Base-by-base conservation (phyloP, 2,797 vertebrate genomes). In the Molothrus ater region DNA sequence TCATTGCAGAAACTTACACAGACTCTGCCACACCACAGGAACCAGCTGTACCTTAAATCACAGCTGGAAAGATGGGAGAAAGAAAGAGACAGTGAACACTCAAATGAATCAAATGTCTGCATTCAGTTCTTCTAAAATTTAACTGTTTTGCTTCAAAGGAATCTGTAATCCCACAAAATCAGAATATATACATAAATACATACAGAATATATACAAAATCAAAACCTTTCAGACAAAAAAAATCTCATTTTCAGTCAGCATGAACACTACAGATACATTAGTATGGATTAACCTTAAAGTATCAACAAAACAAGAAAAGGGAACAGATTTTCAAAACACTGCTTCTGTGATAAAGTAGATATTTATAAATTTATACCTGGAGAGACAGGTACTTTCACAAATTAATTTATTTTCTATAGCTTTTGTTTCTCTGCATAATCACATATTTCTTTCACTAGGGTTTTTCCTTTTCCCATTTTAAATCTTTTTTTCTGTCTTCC, bases 81-180 rank as follows among this genome's bases (percentile, higher is more conserved):
- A 26, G 36, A 11, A 66, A 43, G 38, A 42, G 5, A 9, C 0
- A 32, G 18, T 19, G 12, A 68, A 32, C 1, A 1, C 7, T 28
- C 11, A 43, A 32, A 17, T 26, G 36, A 59, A 50, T 43, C 32
- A 32, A 74, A 19, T 36, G 45, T 32, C 38, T 51, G 53, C 28
- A 16, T 22, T 28, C 36, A 22, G 8, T 22, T 36, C 24, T 59
- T 51, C 45, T 43, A 34, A 68, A 43, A 60, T 51, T 4, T 28
- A 15, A 51, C 32, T 59, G 13, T 22, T 66, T 43, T 51, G 47
- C 63, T 36, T 51, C 53, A 51, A 85, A 85, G 28, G 53, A 36
- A 59, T 21, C 17, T 22, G 22, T 28, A 59, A 19, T 45, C 12
- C 36, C 32, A 51, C 28, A 28, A 75, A 68, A 43, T 43, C 53